Conservation (phyloP, 2,797 vertebrate genomes). For the Brachyrhaphis roseni region DNA sequence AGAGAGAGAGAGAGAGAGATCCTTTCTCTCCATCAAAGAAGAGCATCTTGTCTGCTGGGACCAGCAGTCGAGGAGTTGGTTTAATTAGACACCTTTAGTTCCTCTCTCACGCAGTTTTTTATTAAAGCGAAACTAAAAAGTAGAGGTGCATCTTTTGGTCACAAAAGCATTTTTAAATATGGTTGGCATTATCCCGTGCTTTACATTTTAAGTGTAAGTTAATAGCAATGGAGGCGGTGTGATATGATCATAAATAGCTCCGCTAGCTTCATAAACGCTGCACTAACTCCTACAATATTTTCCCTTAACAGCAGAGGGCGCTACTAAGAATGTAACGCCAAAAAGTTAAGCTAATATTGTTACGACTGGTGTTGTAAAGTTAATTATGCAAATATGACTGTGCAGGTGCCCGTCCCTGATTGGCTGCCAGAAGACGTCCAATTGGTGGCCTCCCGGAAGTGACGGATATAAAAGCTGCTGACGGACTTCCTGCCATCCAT, state of each 20-base stretch:
- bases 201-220: background rate
- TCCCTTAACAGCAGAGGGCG: background rate
- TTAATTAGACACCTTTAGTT: slow-evolving; percentile 61
- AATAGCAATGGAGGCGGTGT: background rate
- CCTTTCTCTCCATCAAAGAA: slow-evolving; percentile 68
- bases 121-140: slow-evolving; percentile 19
- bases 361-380: no score
- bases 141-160: background rate
- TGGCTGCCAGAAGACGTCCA: no score
- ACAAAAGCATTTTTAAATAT: background rate
- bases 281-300: background rate
- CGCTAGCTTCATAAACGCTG: background rate
- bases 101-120: slow-evolving; percentile 46
- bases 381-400: no score
- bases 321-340: background rate
- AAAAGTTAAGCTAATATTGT: no score
- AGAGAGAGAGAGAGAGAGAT: slow-evolving; percentile 28
- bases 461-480: no score
- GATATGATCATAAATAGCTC: background rate
- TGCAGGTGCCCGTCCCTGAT: no score
- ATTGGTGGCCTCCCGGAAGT: no score
- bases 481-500: no score
- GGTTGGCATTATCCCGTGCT: background rate
- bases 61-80: slow-evolving; percentile 54
- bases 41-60: slow-evolving; percentile 68